A percentile compares a stretch with the other conserved stretches of the same genome.
Evolutionary conservation across 2,113 vertebrate genomes (phyloP).

Genomic region (Herpetotheres cachinnans): DNA sequence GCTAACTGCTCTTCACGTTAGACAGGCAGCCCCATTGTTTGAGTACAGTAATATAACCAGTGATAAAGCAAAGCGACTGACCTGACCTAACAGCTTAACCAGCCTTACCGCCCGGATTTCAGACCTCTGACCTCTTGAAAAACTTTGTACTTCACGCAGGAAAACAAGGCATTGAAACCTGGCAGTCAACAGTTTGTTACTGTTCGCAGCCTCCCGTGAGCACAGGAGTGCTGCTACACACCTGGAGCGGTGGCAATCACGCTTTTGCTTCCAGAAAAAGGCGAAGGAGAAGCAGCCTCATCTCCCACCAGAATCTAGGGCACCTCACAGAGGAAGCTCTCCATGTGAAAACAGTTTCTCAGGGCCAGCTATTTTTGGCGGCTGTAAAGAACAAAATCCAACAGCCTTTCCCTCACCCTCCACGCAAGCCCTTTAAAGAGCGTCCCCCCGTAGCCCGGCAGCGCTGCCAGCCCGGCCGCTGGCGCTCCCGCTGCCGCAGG

Average conservation of each 20-base stretch:
- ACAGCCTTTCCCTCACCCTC: not conserved
- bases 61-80: not conserved
- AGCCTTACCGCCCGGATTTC: not conserved
- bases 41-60: too few species aligned
- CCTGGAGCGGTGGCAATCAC: not conserved
- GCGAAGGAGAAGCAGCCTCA: not conserved
- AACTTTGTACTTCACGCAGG: not conserved
- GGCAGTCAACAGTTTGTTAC: not conserved
- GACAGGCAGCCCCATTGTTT: rapidly evolving
- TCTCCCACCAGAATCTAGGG: not conserved
- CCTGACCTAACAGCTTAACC: not conserved
- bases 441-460: rapidly evolving
- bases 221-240: rapidly evolving
- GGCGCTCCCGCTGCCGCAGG: rapidly evolving
- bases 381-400: not conserved
- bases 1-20: not conserved
- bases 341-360: not conserved
- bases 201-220: not conserved
- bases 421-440: rapidly evolving
- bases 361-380: not conserved
- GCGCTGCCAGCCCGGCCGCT: rapidly evolving
- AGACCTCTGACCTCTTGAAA: not conserved
- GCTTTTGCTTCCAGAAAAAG: not conserved
- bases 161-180: not conserved
- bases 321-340: not conserved